A percentile compares a stretch with the other conserved stretches of the same genome.
Conservation (phyloP, 2,888 invertebrate genomes). For the Luffia ferchaultella region DNA sequence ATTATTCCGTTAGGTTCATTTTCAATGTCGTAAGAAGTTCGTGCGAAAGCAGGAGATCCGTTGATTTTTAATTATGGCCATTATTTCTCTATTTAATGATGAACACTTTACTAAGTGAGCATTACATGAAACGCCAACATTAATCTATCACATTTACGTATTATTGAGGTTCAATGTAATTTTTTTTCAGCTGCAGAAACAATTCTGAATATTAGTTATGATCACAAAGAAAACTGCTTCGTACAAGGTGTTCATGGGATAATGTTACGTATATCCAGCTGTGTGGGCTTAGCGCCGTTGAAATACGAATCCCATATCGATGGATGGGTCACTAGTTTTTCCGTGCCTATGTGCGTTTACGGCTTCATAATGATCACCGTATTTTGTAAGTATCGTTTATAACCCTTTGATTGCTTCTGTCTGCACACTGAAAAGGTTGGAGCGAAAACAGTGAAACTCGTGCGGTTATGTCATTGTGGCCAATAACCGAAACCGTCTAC, state of each 20-base stretch:
- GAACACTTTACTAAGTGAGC: too few species aligned
- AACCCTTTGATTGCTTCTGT: too few species aligned
- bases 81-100: too few species aligned
- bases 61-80: too few species aligned
- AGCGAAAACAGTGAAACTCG: too few species aligned
- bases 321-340: slow-evolving; percentile 1
- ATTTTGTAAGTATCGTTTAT: background rate
- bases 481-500: too few species aligned
- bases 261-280: slow-evolving; percentile 19
- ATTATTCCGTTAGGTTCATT: too few species aligned
- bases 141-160: background rate
- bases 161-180: background rate
- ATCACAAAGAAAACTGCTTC: slow-evolving; percentile 15
- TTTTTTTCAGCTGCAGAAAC: background rate
- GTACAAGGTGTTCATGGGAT: slow-evolving; percentile 20
- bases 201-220: background rate
- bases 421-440: too few species aligned
- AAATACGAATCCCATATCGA: slow-evolving; percentile 14
- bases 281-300: slow-evolving; percentile 24
- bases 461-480: too few species aligned
- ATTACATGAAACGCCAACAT: too few species aligned
- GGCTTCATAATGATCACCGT: background rate
- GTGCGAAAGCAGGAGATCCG: too few species aligned
- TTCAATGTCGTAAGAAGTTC: too few species aligned
- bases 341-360: background rate